These are phyloP conservation scores for Parochlus steinenii DNA, from an alignment of 2,888 invertebrate species.

Conservation along the genomic window DNA sequence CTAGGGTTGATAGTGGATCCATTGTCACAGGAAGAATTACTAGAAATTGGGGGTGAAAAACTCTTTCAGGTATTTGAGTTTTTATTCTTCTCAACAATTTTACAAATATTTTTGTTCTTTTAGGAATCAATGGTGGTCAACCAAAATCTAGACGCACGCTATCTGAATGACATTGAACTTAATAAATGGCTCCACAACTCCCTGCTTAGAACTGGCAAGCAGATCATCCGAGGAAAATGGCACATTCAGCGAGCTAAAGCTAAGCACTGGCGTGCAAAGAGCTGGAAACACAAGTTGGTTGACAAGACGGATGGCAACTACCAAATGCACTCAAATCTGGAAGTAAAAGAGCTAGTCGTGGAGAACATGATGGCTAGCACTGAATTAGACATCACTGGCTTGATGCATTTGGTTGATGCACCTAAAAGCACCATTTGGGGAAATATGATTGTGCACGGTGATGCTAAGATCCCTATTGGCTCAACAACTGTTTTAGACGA, in stretches of 20 bases:
- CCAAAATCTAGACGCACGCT: not conserved
- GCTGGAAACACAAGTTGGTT: not conserved
- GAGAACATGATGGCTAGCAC: not conserved
- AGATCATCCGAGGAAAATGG: not conserved
- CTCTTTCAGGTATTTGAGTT: not conserved
- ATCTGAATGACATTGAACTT: not conserved
- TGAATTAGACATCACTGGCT: not conserved
- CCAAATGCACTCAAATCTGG: not conserved
- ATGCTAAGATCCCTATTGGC: not conserved
- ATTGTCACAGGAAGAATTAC: not conserved
- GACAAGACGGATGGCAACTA: not conserved
- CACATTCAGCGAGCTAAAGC: not conserved
- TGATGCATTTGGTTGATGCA: not conserved
- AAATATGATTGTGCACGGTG: not conserved
- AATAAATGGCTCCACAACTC: conserved; percentile 7
- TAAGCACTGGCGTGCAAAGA: not conserved
- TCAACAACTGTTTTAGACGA: not conserved
- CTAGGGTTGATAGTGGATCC: not conserved
- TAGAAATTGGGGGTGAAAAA: conserved; percentile 3
- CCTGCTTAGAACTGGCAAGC: conserved; percentile 1
- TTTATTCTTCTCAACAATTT: too few relatives aligned
- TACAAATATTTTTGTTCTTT: too few relatives aligned
- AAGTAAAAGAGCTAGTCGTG: not conserved
- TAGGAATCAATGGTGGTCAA: too few relatives aligned
- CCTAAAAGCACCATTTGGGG: not conserved